Evolutionary conservation across 23 tunicate species (phyloP).

Genomic region (Oikopleura dioica): DNA sequence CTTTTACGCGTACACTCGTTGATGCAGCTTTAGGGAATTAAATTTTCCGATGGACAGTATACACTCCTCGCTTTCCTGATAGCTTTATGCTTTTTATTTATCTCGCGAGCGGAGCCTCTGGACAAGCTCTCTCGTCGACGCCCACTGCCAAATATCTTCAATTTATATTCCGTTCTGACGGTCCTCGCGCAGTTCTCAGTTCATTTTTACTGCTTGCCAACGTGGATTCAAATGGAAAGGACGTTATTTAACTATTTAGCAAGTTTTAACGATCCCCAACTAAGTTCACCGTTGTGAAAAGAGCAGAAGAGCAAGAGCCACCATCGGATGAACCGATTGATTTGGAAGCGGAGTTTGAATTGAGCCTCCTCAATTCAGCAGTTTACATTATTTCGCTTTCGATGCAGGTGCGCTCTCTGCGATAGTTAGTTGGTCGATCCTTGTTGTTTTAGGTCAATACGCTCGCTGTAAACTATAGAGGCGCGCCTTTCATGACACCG

Average conservation of each 20-base stretch:
- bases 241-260: not conserved
- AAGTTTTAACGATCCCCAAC: not conserved
- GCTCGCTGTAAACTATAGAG: not conserved
- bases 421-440: not conserved
- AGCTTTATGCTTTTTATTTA: constrained; percentile 89
- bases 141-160: constrained; percentile 91
- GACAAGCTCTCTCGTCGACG: constrained; percentile 47
- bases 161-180: constrained; percentile 62
- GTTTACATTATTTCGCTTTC: constrained; percentile 67
- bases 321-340: constrained; percentile 30
- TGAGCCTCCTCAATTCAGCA: constrained; percentile 65
- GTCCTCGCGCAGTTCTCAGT: constrained; percentile 58
- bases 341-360: constrained; percentile 77
- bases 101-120: constrained; percentile 78
- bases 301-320: not conserved
- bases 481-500: constrained; percentile 68
- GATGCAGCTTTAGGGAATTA: constrained; percentile 70
- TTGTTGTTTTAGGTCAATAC: constrained; percentile 2
- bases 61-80: constrained; percentile 71
- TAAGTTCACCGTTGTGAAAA: not conserved
- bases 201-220: constrained; percentile 28
- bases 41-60: constrained; percentile 86
- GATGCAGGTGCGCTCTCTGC: constrained; percentile 31
- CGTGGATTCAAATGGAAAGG: no score
- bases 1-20: no score